These are phyloP conservation scores for Drosophila vallismaia DNA, from an alignment of 2,888 invertebrate genomes.

Conservation along the genomic window DNA sequence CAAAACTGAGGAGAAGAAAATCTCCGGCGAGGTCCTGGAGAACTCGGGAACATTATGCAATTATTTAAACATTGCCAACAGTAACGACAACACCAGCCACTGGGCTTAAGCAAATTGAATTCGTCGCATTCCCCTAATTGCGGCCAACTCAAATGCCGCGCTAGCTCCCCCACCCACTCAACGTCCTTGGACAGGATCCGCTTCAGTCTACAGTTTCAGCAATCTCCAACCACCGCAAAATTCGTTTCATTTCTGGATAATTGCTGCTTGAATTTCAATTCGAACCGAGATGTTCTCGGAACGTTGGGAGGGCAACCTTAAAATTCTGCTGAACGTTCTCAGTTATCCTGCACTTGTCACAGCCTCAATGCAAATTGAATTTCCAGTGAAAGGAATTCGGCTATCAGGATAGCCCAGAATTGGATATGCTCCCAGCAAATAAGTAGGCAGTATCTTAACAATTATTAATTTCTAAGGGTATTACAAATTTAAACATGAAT, in stretches of 20 bases:
- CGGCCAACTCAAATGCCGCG: slow-evolving; percentile 68
- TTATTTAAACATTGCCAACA: slow-evolving; percentile 66
- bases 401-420: slow-evolving; percentile 23
- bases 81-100: slow-evolving; percentile 36
- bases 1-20: slow-evolving; percentile 13
- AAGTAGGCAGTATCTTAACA: background rate
- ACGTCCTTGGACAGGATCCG: slow-evolving; percentile 54
- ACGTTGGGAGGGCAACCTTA: slow-evolving; percentile 13
- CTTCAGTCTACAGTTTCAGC: slow-evolving; percentile 8
- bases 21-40: slow-evolving; percentile 35
- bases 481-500: background rate
- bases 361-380: slow-evolving; percentile 54
- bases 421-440: slow-evolving; percentile 1
- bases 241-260: slow-evolving; percentile 63
- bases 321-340: slow-evolving; percentile 26
- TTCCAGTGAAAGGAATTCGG: slow-evolving; percentile 28
- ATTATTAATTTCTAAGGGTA: background rate
- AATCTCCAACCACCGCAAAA: slow-evolving; percentile 5
- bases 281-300: slow-evolving; percentile 46
- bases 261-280: slow-evolving; percentile 79
- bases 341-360: slow-evolving; percentile 49
- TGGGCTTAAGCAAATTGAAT: slow-evolving; percentile 72
- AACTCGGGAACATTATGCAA: slow-evolving; percentile 61
- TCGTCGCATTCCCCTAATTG: slow-evolving; percentile 71
- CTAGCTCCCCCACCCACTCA: slow-evolving; percentile 52